A percentile compares a stretch with the other conserved stretches of the same genome.
Conservation (phyloP, 2,113 vertebrate genomes). For the Lagenorhynchus albirostris region DNA sequence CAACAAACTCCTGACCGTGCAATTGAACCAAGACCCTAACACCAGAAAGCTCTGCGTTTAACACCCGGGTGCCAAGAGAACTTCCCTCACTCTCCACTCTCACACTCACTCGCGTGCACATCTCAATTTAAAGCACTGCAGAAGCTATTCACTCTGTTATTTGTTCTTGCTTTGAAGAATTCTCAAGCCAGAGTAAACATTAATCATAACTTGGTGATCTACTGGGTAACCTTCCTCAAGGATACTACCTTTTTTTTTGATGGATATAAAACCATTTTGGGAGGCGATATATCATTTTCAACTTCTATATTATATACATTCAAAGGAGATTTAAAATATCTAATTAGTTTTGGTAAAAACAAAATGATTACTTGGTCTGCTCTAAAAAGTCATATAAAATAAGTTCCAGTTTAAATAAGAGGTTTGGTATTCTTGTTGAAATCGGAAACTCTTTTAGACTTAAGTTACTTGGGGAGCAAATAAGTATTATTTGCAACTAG, state of each 20-base stretch:
- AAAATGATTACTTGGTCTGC: not conserved
- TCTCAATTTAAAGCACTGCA: not conserved
- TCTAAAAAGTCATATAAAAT: constrained; percentile 1
- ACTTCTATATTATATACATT: not conserved
- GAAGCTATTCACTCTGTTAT: not conserved
- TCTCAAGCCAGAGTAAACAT: not conserved
- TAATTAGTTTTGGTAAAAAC: not conserved
- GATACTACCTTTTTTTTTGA: not conserved
- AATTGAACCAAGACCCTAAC: not conserved
- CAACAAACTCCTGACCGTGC: not conserved
- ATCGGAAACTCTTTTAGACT: not conserved
- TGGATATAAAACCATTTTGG: not conserved
- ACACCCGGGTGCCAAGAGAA: accelerated
- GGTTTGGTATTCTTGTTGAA: not conserved
- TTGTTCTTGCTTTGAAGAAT: not conserved
- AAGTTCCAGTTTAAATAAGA: not conserved
- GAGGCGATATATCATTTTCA: not conserved
- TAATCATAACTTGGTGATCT: not conserved
- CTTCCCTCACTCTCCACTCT: not conserved
- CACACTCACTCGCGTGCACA: not conserved
- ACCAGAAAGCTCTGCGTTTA: not conserved
- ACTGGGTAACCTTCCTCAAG: not conserved
- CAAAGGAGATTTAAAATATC: constrained; percentile 9
- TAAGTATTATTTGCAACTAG: not conserved
- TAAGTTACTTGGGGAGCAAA: not conserved